Conservation (phyloP, 37 sponge, comb jelly and placozoan genomes). For the Haliclona indistincta region DNA sequence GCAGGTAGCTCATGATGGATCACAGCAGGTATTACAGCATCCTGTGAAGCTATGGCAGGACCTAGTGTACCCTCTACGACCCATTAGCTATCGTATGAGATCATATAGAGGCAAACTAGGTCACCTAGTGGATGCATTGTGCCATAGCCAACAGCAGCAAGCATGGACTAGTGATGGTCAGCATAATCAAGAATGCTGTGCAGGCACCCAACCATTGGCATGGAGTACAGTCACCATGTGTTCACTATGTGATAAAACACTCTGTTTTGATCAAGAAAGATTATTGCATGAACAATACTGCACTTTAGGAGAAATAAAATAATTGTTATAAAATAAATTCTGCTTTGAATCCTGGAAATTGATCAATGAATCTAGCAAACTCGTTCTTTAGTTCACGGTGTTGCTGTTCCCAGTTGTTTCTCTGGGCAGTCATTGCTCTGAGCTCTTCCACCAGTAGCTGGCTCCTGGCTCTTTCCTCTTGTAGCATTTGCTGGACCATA, state of each 20-base stretch:
- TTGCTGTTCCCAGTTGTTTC: slow-evolving; percentile 27
- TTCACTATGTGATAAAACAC: too few species aligned
- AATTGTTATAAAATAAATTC: slow-evolving; percentile 41
- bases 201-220: not conserved
- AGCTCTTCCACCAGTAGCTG: slow-evolving; percentile 5
- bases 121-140: slow-evolving; percentile 4
- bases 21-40: too few species aligned
- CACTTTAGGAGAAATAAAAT: not conserved
- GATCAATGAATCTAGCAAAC: slow-evolving; percentile 72
- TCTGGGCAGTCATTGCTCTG: slow-evolving; percentile 2
- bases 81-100: not conserved
- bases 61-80: not conserved
- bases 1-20: not conserved
- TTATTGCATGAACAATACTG: not conserved
- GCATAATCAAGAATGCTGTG: not conserved
- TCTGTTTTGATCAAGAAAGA: not conserved
- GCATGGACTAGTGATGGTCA: slow-evolving; percentile 3
- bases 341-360: slow-evolving; percentile 55
- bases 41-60: not conserved
- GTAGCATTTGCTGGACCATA: not conserved
- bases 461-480: not conserved
- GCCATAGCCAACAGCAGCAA: not conserved
- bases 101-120: not conserved
- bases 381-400: slow-evolving; percentile 40
- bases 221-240: too few species aligned